A percentile compares a stretch with the other conserved stretches of the same genome.
Conservation (phyloP, 2,888 invertebrate genomes). For the Apamea anceps region DNA sequence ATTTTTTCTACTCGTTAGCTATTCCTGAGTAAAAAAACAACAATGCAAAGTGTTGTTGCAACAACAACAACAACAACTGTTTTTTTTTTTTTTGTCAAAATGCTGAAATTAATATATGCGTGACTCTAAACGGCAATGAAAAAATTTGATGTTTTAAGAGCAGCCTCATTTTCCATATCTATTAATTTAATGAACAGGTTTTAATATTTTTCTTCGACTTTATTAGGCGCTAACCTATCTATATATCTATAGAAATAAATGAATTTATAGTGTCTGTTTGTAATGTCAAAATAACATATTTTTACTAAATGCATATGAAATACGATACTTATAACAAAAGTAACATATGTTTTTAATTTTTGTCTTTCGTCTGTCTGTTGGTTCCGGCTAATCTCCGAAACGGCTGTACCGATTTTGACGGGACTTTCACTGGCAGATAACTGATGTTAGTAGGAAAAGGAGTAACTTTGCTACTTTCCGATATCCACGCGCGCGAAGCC, state of each 20-base stretch:
- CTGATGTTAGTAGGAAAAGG: neutral
- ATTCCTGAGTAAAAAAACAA: neutral
- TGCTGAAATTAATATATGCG: too few species aligned
- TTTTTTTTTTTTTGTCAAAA: neutral
- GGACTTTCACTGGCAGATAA: neutral
- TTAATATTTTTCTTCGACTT: neutral
- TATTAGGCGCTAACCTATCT: too few species aligned
- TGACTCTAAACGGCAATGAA: neutral
- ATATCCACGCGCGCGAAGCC: too few species aligned
- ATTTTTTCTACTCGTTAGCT: neutral
- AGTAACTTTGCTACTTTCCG: neutral
- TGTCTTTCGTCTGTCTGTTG: neutral
- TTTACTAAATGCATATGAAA: too few species aligned
- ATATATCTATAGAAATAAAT: too few species aligned
- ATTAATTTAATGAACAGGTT: neutral
- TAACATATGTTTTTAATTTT: too few species aligned
- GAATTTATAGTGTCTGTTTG: neutral
- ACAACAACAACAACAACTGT: too few species aligned
- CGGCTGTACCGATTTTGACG: neutral
- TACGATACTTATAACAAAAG: too few species aligned
- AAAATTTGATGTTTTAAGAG: neutral
- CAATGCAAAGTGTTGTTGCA: neutral
- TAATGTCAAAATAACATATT: neutral
- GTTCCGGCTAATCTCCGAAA: neutral
- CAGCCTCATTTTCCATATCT: neutral